Evolutionary conservation across 2,888 invertebrate genomes (phyloP), one percentile per base, ranked within the genome.

Genomic region (Invenusta paracnida): DNA sequence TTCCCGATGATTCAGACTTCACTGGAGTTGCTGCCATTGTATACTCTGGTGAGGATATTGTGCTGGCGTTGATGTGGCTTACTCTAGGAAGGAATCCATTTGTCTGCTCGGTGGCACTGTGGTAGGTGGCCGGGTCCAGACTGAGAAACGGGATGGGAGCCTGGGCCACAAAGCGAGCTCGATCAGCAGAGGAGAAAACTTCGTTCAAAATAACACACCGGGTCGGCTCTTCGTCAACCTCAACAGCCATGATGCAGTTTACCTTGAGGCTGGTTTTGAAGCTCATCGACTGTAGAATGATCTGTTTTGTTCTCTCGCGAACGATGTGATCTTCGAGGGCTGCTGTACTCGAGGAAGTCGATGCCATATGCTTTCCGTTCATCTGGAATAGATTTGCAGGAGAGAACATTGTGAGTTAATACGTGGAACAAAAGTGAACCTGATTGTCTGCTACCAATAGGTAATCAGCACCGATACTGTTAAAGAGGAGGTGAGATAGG

Each of bases 291-390:
- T 83, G 83, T 1, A 83, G 48, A 5, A 83, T 83, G 1, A 48
- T 83, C n/a, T 83, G 83, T n/a, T 83, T 83, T 1, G 48, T 83
- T 25, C 83, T 30, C 13, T 83, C 83, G 17, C 48, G 30, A 31
- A 83, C 48, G 1, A 48, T 48, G 28, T 83, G 31, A 23, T 83
- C 83, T 83, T 83, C 83, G 23, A 83, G 48, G 48, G 5, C 48
- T 11, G 48, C 48, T 17, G 48, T 48, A 17, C 48, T 48, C 17
- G 5, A 17, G 11, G 48, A 48, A 11, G 48, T 48, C 48, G 48
- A 48, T 17, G 48, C 48, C 48, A 48, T 48, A 11, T 5, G 5
- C 48, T 48, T 48, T 17, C 48, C 48, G 48, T 48, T 48, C 48
- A 17, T 48, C 48, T 48, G 48, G 48, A 48, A 48, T 48, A 48